Base-by-base conservation (phyloP, 2,113 vertebrate species). In the Paramisgurnus dabryanus region DNA sequence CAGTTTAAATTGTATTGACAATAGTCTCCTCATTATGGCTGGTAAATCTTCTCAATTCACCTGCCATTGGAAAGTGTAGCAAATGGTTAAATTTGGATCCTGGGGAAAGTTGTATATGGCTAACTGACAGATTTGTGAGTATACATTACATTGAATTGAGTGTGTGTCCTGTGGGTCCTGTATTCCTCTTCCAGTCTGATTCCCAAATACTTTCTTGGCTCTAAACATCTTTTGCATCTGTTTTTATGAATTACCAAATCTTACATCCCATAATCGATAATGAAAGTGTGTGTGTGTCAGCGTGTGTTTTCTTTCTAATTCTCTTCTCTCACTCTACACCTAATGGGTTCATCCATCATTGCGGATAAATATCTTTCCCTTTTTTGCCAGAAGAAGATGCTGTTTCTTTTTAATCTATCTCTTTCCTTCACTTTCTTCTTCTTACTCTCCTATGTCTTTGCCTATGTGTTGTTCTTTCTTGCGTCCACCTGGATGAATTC, bases 231-330 rank as follows among this genome's bases (percentile, higher is more conserved):
- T 78, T 67, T n/a, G 3, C 5, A 34, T 75, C 39, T 82, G 17
- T 39, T 82, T 74, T 73, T 64, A 53, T 86, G 65, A 74, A 64
- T 87, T 90, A 85, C 86, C 86, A 68, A 89, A 87, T 81, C 80
- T 79, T 76, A 80, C 80, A 41, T 68, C 69, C 83, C 67, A 73
- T 82, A 88, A 87, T 87, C 83, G 82, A 85, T 88, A 85, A 22
- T 65, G 68, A 50, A 11, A 7, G 45, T 73, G 34, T 74, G 64
- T 79, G 83, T 83, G 50, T 69, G 58, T 71, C 58, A 80, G 75
- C 75, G 43, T 79, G 7, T 84, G 63, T 82, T 81, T 76, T 81
- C 41, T 63, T 40, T 71, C 53, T 81, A 76, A 80, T 22, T 87
- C 63, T 79, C 74, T 78, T 82, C 75, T 80, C 64, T 87, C 64